Percentiles rank a stretch among this genome's conserved stretches.
Evolutionary conservation across 92 coral and sea anemone genomes (phyloP).

Genomic region (Phenganax marumi): DNA sequence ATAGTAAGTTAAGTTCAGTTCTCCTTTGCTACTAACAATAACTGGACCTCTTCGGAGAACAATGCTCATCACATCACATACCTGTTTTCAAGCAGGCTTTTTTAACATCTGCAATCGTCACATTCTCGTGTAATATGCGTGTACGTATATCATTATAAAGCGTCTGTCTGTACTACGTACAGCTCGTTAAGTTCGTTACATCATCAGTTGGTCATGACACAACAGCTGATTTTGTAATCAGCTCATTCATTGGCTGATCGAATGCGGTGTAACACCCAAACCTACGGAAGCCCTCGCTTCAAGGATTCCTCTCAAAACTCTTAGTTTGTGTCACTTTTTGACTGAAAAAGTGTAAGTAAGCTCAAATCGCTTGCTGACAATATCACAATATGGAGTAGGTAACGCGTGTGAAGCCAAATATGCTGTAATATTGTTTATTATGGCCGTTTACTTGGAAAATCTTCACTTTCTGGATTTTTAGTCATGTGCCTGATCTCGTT

Average conservation of each 20-base stretch:
- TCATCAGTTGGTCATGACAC: not conserved
- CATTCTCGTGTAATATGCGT: not conserved
- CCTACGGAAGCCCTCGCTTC: too few species aligned
- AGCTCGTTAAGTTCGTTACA: slow-evolving; percentile 7
- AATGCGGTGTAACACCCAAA: not conserved
- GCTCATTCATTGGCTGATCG: not conserved
- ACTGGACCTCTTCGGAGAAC: too few species aligned
- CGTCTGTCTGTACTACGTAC: not conserved
- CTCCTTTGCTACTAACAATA: too few species aligned
- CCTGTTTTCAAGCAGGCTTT: too few species aligned
- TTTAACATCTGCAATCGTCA: not conserved
- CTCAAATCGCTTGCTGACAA: not conserved
- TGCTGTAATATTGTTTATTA: not conserved
- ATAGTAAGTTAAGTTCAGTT: too few species aligned
- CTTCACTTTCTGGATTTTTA: slow-evolving; percentile 6
- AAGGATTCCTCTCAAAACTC: too few species aligned
- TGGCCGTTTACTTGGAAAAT: not conserved
- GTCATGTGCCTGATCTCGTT: slow-evolving; percentile 18
- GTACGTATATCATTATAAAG: slow-evolving; percentile 6
- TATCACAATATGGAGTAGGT: not conserved
- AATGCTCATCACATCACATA: too few species aligned
- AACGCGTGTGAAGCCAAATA: not conserved
- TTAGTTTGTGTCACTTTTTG: too few species aligned
- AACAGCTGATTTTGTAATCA: not conserved
- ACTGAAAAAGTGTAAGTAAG: too few species aligned